These are phyloP conservation scores for Epirrita christyi DNA, from an alignment of 2,888 invertebrate species.

Conservation along the genomic window DNA sequence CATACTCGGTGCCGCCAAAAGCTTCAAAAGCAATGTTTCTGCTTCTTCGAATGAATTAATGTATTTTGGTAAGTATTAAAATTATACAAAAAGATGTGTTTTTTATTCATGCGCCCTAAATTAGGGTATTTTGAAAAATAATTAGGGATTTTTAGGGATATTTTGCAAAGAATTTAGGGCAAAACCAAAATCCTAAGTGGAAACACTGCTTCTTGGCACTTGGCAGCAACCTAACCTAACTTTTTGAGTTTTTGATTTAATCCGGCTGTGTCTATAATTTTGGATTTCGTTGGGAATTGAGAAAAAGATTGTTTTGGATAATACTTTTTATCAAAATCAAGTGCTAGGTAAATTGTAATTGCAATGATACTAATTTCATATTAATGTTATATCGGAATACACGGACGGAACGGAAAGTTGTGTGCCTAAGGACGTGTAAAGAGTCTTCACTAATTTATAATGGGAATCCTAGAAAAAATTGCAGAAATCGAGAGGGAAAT, in stretches of 20 bases:
- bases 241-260: not conserved
- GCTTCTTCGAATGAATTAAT: too few species aligned
- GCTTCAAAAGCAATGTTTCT: too few species aligned
- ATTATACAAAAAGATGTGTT: too few species aligned
- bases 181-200: too few species aligned
- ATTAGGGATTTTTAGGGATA: too few species aligned
- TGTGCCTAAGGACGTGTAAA: constrained; percentile 50
- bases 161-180: too few species aligned
- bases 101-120: too few species aligned
- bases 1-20: too few species aligned
- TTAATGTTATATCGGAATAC: not conserved
- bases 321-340: not conserved
- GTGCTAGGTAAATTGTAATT: not conserved
- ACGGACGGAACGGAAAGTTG: constrained; percentile 8
- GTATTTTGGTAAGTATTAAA: too few species aligned
- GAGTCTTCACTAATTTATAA: constrained; percentile 66
- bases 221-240: constrained; percentile 36
- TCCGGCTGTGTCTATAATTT: not conserved
- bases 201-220: too few species aligned
- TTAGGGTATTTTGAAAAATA: too few species aligned
- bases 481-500: constrained; percentile 99
- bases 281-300: not conserved
- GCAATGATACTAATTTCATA: not conserved
- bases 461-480: constrained; percentile 99
- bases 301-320: not conserved